Conservation (phyloP, 2,113 vertebrate genomes). For the Gobius niger region DNA sequence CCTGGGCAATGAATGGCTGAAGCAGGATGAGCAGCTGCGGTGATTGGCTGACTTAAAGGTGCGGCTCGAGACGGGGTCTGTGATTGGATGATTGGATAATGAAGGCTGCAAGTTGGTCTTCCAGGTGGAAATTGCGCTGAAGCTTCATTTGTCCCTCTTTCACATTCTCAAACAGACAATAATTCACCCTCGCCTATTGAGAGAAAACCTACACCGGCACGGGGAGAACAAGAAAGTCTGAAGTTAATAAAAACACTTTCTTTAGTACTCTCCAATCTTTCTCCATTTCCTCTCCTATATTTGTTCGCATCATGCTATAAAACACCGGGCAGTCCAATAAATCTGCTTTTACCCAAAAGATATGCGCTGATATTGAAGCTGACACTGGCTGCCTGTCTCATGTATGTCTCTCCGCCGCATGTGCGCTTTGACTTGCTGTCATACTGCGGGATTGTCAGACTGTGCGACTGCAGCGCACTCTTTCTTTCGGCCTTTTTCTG, state of each 20-base stretch:
- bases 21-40: no score
- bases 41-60: no score
- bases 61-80: no score
- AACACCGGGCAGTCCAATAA: constrained; percentile 3
- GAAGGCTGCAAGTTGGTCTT: no score
- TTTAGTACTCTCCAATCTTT: not conserved
- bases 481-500: constrained; percentile 23
- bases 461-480: constrained; percentile 14
- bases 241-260: not conserved
- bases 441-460: constrained; percentile 39
- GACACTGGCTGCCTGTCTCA: constrained; percentile 23
- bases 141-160: no score
- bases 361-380: constrained; percentile 23
- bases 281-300: not conserved
- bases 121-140: no score
- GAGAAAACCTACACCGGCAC: no score
- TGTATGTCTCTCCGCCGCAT: constrained; percentile 39
- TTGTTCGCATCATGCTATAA: constrained; percentile 11
- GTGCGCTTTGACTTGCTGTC: constrained; percentile 44
- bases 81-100: no score
- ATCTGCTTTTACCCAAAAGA: constrained; percentile 15
- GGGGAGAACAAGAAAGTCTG: no score
- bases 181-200: no score
- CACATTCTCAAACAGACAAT: no score
- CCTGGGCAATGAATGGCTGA: no score